These are phyloP conservation scores for Caenorhabditis elegans DNA, from an alignment of 1,140 invertebrate species.

Conservation along the genomic window WBcel235 BX284602.5:6228501-6229000, in stretches of 20 bases:
- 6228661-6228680: too few relatives aligned
- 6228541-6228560: too few relatives aligned
- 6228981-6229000: neutral
- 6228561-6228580: too few relatives aligned
- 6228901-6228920: neutral
- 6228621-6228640: too few relatives aligned
- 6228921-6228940: neutral
- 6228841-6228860: neutral
- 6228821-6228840: neutral
- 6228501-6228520: too few relatives aligned
- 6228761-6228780: neutral
- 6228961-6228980: too few relatives aligned
- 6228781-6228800: neutral
- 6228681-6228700: too few relatives aligned
- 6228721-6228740: neutral
- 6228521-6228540: too few relatives aligned
- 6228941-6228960: neutral
- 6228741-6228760: neutral
- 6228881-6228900: neutral
- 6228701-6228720: neutral
- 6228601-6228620: too few relatives aligned
- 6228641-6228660: too few relatives aligned
- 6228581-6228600: too few relatives aligned
- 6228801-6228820: neutral
- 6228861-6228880: conserved; percentile 18